Evolutionary conservation across 2,113 vertebrate genomes (phyloP), one percentile per base, ranked within the genome.

Genomic region (Tyrannus savana): DNA sequence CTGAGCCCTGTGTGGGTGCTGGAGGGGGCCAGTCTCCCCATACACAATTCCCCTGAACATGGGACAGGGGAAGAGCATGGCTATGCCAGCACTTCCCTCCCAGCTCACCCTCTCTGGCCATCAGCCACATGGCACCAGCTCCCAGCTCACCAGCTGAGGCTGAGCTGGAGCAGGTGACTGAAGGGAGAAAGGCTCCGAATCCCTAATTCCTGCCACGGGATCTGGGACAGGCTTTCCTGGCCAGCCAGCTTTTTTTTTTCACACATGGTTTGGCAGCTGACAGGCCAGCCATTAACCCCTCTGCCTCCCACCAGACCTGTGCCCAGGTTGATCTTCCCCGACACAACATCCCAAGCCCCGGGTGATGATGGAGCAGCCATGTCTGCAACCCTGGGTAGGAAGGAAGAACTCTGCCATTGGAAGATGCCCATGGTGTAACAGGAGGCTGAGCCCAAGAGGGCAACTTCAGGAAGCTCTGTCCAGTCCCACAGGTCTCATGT

Each of bases 121-220:
- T 68, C 33, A 93, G 73, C 73, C 71, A 92, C 1, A 0, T 37
- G 66, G 50, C 69, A 89, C 49, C 44, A 52, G 85, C 49, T 60
- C 42, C 47, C 18, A 50, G 87, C 49, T 64, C 47, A 56, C 18
- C 63, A 63, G 71, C 15, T 3, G 0, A 10, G 37, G 80, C 81
- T 94, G 80, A 96, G 84, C 94, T 0, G 1, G 67, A 95, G 92
- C 87, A 93, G 93, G 79, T 93, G 95, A 94, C 58, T 42, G 33
- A 69, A 67, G 25, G 44, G 31, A 83, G 62, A 90, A 92, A 86
- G 66, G 85, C 49, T 95, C 64, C 0, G 0, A 30, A 87, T 82
- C 55, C 73, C 77, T 94, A 95, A 95, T 92, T 95, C 94, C 94
- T 88, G 59, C 85, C 90, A 84, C 78, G 64, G 68, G 87, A 95